Base-by-base conservation (phyloP, 1,140 invertebrate species). In the Diploscapter pachys region DNA sequence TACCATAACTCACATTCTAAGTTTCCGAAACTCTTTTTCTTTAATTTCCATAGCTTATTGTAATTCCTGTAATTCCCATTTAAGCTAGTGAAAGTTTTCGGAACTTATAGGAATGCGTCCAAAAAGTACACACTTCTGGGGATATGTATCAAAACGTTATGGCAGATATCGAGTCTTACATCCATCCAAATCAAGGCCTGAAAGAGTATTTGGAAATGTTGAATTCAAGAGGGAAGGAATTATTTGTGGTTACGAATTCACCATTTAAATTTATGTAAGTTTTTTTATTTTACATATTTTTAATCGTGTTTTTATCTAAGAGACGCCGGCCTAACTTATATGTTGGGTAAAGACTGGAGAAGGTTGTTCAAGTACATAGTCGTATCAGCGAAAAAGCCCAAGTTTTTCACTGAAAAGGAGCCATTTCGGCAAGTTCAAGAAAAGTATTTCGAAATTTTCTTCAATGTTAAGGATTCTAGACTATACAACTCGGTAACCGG, bases 231-330 rank as follows among this genome's bases (percentile, higher is more conserved):
- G 89, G 90, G 48, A 97, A 96, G 87, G 94, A 96, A 86, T 88
- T 96, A 80, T 98, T 98, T 86, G 87, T 98, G 31, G 93, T 98
- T 2, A 97, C 95, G 5, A 98, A 98, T 84, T 96, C 94, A 87
- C 94, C 94, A 0, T 98, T 91, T 86, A 91, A 92, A 80, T 98
- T 98, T 89, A 94, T 97, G 94, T 97, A 89, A 92, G 93, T 91
- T 31, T 31, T 31, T 31, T 31, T 31, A 31, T 31, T 31, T 31
- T 31, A 31, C 31, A 31, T 31, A 31, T 31, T 31, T 31, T 31
- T 31, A 31, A 31, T 31, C 31, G 31, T 31, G 31, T 31, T 31
- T 31, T 31, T 31, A 31, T 31, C 31, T 82, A 86, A 96, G 94
- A 54, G 91, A 97, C 86, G 90, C 90, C 79, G 95, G 95, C 3